These are phyloP conservation scores for Artibeus lituratus DNA, from an alignment of 2,797 vertebrate species.

Conservation along the genomic window DNA sequence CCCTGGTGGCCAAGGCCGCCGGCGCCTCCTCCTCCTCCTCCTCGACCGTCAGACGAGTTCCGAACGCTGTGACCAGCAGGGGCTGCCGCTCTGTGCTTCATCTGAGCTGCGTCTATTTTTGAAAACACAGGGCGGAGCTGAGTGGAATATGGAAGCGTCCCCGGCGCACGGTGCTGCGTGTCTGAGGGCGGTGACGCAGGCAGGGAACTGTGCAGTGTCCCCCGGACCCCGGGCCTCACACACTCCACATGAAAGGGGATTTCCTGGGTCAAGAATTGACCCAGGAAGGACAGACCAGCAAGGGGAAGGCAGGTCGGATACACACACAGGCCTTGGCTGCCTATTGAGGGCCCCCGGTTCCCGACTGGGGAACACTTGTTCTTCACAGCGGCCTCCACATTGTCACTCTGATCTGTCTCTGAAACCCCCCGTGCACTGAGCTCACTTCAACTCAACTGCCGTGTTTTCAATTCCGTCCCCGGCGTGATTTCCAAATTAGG, in stretches of 20 bases:
- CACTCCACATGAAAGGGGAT: not conserved
- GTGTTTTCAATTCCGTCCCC: slow-evolving; percentile 54
- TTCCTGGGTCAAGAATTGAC: not conserved
- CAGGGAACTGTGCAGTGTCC: fast-evolving
- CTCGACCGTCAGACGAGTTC: not conserved
- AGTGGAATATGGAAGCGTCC: not conserved
- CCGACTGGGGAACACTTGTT: too few relatives aligned
- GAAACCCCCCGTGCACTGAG: not conserved
- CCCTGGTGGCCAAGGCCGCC: not conserved
- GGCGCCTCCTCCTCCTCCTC: too few relatives aligned
- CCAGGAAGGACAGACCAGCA: not conserved
- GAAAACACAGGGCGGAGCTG: not conserved
- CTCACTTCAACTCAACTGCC: slow-evolving; percentile 36
- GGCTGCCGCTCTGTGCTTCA: not conserved
- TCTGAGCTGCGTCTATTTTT: slow-evolving; percentile 38
- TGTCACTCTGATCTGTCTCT: not conserved
- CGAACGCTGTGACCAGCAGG: not conserved
- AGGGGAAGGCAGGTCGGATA: not conserved
- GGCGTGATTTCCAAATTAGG: slow-evolving; percentile 43
- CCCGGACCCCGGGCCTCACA: not conserved
- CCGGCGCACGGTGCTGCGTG: not conserved
- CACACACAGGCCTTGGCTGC: not conserved
- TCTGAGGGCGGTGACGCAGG: not conserved
- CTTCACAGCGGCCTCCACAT: not conserved
- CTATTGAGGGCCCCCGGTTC: not conserved